Base-by-base conservation (phyloP, 92 coral and sea anemone genomes). In the Porites divaricata region DNA sequence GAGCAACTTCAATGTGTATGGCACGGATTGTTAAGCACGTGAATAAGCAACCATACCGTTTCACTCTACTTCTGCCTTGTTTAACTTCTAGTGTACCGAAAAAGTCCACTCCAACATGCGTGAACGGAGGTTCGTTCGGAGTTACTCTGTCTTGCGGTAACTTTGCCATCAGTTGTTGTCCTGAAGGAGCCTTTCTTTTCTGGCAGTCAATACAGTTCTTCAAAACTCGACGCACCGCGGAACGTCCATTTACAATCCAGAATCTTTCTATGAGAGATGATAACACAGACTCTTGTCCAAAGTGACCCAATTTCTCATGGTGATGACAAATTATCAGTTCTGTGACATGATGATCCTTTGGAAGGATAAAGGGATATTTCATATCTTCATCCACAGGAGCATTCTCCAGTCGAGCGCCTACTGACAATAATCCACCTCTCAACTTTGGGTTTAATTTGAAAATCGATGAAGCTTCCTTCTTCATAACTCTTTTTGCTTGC, bases 141-240 rank as follows among this genome's bases (percentile, higher is more conserved):
- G 45, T 75, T 7, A 88, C 9, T 23, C 79, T 56, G 41, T 88
- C 87, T 20, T 61, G 24, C 0, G 91, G 91, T 24, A 88, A 56
- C 26, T 81, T 62, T 3, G 87, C 91, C 87, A 81, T 81, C 9
- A 65, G n/a, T 68, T 88, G 89, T 53, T 84, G 63, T 26, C 85
- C 81, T 6, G 61, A 59, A 12, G 50, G 12, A 25, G 81, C 86
- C 56, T 63, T n/a, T 48, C 69, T 86, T 17, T 19, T 58, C 57
- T 89, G 85, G 56, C 56, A 52, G 9, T 52, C 56, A 25, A 1
- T 25, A 25, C 28, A 25, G 28, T 25, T 25, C 28, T 25, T 25
- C 28, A 25, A 25, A 11, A 52, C 13, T 52, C 56, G 56, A 52
- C 56, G 9, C 56, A 52, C 56, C 9, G 56, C 56, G 9, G 88